Evolutionary conservation across 2,113 vertebrate species (phyloP).

Genomic region (Podarcis cretensis): DNA sequence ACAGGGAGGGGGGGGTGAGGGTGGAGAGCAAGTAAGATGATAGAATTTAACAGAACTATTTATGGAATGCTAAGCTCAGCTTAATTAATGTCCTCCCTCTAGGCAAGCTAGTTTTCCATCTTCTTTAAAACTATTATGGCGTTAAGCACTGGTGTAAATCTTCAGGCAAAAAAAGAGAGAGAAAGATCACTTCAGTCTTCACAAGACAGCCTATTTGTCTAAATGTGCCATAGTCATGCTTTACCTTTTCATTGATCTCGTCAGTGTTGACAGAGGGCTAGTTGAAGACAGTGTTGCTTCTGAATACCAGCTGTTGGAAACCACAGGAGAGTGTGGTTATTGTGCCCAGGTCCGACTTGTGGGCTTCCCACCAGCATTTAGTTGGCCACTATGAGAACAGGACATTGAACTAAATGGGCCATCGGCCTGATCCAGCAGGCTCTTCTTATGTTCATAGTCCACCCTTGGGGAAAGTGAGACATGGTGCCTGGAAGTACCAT

Average conservation of each 20-base stretch:
- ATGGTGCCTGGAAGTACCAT: no score
- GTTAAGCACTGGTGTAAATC: slow-evolving; percentile 60
- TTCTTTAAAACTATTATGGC: slow-evolving; percentile 55
- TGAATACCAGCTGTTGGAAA: no score
- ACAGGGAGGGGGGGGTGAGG: slow-evolving; percentile 45
- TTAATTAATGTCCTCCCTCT: slow-evolving; percentile 71
- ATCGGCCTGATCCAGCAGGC: no score
- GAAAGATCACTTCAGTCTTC: slow-evolving; percentile 33
- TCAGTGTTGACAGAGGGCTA: slow-evolving; percentile 9
- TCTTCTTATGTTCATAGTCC: no score
- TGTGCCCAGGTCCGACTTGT: no score
- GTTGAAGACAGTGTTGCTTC: no score
- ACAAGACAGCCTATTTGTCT: slow-evolving; percentile 36
- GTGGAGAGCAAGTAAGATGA: slow-evolving; percentile 46
- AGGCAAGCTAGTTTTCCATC: slow-evolving; percentile 36
- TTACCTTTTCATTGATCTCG: neutral
- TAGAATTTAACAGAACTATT: slow-evolving; percentile 66
- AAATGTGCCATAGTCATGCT: neutral
- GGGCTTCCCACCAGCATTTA: no score
- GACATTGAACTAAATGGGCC: no score
- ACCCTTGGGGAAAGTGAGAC: neutral
- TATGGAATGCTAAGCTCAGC: slow-evolving; percentile 67
- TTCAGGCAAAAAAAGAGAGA: slow-evolving; percentile 21
- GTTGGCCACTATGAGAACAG: no score
- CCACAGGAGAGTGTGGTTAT: no score